Evolutionary conservation across 2,888 invertebrate genomes (phyloP).

Genomic region (Conistra vaccinii): DNA sequence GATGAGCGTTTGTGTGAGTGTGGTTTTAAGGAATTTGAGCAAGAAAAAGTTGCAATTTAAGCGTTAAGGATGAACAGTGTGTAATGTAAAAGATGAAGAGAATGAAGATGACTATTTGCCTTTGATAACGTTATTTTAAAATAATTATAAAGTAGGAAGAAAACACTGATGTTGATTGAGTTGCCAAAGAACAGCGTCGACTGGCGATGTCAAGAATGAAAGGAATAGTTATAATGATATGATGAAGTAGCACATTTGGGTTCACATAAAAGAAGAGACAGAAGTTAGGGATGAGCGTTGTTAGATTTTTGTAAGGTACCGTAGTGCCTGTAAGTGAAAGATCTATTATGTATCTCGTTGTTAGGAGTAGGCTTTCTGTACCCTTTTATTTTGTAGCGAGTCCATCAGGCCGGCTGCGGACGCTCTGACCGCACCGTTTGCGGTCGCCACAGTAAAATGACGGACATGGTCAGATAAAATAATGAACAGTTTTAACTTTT

Average conservation of each 20-base stretch:
- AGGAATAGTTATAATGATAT: background rate
- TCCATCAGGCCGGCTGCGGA: slow-evolving; percentile 4
- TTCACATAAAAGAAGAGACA: background rate
- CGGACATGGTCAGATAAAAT: slow-evolving; percentile 48
- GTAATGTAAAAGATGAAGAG: too few species aligned
- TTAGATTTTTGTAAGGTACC: background rate
- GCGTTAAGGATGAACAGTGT: background rate
- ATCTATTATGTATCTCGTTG: background rate
- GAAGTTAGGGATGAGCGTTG: background rate
- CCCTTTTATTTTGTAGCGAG: background rate
- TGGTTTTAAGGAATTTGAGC: background rate
- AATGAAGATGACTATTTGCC: background rate
- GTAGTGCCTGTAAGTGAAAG: background rate
- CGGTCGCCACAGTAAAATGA: slow-evolving; percentile 47
- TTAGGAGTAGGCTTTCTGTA: background rate
- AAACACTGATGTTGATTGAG: background rate
- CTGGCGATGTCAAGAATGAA: background rate
- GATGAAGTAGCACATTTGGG: background rate
- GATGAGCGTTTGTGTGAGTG: too few species aligned
- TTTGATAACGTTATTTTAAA: too few species aligned
- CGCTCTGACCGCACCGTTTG: slow-evolving; percentile 48
- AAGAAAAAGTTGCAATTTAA: background rate
- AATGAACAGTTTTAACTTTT: slow-evolving; percentile 19
- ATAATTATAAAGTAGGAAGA: background rate
- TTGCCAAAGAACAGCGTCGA: too few species aligned